Percentiles rank a stretch among this genome's conserved stretches.
These are phyloP conservation scores for Caenorhabditis latens DNA, from an alignment of 1,140 invertebrate genomes.

Conservation along the genomic window DNA sequence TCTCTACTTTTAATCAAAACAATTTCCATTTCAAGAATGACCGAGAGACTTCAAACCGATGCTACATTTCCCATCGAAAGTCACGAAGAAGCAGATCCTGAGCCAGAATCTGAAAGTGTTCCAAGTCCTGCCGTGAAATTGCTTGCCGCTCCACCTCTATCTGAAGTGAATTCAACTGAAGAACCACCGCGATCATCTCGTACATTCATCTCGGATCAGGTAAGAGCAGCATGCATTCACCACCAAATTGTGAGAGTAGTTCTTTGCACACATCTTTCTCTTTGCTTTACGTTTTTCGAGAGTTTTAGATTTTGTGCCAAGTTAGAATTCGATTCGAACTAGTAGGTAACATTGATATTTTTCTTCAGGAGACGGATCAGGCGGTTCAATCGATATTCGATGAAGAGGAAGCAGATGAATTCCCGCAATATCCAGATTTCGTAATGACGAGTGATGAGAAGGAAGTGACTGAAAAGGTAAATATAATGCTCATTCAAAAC, in stretches of 20 bases:
- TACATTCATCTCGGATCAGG: constrained; percentile 27
- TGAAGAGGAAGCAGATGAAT: constrained; percentile 39
- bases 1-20: no score
- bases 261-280: neutral
- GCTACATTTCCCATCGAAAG: no score
- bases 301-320: neutral
- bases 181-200: neutral
- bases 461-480: constrained; percentile 1
- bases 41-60: no score
- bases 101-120: neutral
- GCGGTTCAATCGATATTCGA: constrained; percentile 38
- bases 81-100: neutral
- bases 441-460: neutral
- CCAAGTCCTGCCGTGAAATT: neutral
- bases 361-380: constrained; percentile 28
- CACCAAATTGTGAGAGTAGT: neutral
- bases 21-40: no score
- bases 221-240: constrained; percentile 18
- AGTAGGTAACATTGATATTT: neutral
- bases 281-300: neutral
- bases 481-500: neutral
- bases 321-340: neutral
- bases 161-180: neutral
- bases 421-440: constrained; percentile 38
- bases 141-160: neutral